Conservation (phyloP, 2,113 vertebrate genomes). For the Crocuta crocuta region DNA sequence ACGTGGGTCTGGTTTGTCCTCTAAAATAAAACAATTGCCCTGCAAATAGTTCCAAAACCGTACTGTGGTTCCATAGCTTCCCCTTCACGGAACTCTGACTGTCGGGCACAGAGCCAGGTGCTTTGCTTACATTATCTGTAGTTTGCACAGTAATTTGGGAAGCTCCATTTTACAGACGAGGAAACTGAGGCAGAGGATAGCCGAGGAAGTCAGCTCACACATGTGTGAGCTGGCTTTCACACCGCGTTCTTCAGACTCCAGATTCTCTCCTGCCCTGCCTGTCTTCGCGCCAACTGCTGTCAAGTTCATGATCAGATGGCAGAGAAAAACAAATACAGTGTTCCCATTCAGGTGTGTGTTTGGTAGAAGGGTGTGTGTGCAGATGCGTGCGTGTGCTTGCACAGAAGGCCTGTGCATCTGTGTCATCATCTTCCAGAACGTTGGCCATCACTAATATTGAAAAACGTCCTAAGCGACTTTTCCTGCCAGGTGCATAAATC, state of each 20-base stretch:
- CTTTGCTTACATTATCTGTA: background rate
- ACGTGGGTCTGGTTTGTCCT: slow-evolving; percentile 21
- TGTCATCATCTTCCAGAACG: background rate
- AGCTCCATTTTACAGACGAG: background rate
- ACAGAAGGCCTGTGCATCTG: background rate
- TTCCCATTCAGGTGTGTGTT: background rate
- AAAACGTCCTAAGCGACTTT: background rate
- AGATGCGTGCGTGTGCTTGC: accelerated
- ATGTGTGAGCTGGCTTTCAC: background rate
- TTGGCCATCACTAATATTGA: background rate
- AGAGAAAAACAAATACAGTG: background rate
- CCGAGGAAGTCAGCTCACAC: background rate
- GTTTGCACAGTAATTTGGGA: no score
- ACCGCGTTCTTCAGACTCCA: background rate
- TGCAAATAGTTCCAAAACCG: background rate
- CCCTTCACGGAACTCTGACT: accelerated
- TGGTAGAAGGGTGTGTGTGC: background rate
- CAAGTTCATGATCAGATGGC: background rate
- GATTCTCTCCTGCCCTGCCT: background rate
- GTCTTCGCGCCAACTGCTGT: background rate
- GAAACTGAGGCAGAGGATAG: background rate
- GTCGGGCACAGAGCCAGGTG: background rate
- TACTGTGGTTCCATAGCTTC: accelerated
- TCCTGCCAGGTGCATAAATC: background rate
- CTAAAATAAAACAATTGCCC: background rate